These are phyloP conservation scores for Cairina moschata DNA, from an alignment of 2,113 vertebrate species.

Conservation along the genomic window DNA sequence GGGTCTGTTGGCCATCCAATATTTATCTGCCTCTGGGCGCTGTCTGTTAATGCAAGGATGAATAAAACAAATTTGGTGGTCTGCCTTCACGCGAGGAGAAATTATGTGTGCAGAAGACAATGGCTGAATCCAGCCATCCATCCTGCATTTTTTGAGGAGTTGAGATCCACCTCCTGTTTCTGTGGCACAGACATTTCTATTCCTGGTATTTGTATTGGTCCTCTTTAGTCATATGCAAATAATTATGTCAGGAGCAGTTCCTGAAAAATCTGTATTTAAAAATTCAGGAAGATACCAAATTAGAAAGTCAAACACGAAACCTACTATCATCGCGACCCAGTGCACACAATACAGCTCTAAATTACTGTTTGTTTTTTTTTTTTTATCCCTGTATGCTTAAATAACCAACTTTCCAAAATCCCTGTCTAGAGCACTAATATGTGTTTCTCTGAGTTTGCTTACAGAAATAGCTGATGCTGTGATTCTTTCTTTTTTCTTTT, in stretches of 20 bases:
- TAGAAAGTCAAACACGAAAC: constrained; percentile 57
- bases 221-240: constrained; percentile 34
- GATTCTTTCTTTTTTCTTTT: constrained; percentile 11
- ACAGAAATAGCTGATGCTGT: constrained; percentile 28
- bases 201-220: constrained; percentile 13
- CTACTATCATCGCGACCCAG: constrained; percentile 43
- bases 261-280: constrained; percentile 43
- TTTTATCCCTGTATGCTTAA: constrained; percentile 28
- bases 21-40: neutral
- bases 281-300: constrained; percentile 22
- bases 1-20: neutral
- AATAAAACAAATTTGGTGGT: neutral
- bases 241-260: constrained; percentile 27
- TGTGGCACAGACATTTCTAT: neutral
- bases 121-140: neutral
- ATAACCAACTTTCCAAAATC: constrained; percentile 30
- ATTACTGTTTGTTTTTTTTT: neutral
- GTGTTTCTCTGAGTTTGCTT: constrained; percentile 18
- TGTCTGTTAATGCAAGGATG: neutral
- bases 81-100: neutral
- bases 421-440: neutral
- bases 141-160: neutral
- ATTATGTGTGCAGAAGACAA: neutral
- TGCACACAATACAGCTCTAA: constrained; percentile 22
- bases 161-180: neutral